These are phyloP conservation scores for Neoscelio sp. DNA, from an alignment of 2,888 invertebrate species.

Conservation along the genomic window DNA sequence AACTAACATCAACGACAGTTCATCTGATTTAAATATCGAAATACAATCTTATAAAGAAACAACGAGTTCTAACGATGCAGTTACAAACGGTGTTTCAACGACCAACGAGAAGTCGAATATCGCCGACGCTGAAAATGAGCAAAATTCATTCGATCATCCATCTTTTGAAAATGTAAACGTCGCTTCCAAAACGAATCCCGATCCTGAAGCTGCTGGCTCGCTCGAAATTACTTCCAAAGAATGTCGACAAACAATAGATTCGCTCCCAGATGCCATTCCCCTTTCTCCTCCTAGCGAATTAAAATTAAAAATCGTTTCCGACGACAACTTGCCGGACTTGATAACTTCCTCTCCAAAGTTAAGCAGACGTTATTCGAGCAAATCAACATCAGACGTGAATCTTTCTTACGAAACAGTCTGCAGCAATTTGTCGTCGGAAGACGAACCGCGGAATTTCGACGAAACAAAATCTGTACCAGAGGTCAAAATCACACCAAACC, in stretches of 20 bases:
- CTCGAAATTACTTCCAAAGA: too few species aligned
- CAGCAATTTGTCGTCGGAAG: conserved; percentile 57
- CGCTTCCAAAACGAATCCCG: too few species aligned
- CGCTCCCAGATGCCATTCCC: too few species aligned
- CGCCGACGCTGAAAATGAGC: too few species aligned
- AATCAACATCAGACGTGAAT: conserved; percentile 70
- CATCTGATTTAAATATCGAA: conserved; percentile 12
- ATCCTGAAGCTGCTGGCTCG: too few species aligned
- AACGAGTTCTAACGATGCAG: neutral
- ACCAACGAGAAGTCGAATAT: too few species aligned
- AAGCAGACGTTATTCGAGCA: conserved; percentile 69
- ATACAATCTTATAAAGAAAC: neutral
- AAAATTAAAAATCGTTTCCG: conserved; percentile 1
- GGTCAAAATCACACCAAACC: conserved; percentile 12
- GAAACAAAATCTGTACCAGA: too few species aligned
- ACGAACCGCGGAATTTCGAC: conserved; percentile 20
- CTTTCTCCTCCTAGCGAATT: neutral
- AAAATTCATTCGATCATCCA: too few species aligned
- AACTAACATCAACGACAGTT: conserved; percentile 42
- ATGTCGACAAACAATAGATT: too few species aligned
- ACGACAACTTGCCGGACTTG: conserved; percentile 76
- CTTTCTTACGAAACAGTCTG: conserved; percentile 68
- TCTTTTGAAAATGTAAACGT: too few species aligned
- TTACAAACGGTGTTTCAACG: too few species aligned
- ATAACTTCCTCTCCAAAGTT: conserved; percentile 75